Conservation (phyloP, 2,113 vertebrate genomes). For the Gymnocephalus cernua region DNA sequence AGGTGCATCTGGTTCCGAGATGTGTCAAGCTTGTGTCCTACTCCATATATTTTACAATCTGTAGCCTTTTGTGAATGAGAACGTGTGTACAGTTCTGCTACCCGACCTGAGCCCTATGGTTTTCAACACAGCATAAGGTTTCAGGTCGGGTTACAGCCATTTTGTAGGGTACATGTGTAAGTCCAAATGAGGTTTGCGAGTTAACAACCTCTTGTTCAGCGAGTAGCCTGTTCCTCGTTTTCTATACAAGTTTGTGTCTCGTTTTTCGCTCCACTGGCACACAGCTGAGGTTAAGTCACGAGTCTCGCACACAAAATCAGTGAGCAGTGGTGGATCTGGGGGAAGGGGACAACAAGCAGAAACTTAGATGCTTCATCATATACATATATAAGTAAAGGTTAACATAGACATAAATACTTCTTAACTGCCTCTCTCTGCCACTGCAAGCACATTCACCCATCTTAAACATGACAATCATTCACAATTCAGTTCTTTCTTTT, state of each 20-base stretch:
- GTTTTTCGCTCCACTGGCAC: conserved; percentile 76
- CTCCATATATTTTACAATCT: not conserved
- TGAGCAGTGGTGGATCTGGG: conserved; percentile 80
- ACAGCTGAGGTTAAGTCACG: conserved; percentile 75
- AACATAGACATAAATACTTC: not conserved
- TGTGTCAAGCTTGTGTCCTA: not conserved
- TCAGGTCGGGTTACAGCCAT: not conserved
- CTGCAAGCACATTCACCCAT: not conserved
- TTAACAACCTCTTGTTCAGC: conserved; percentile 74
- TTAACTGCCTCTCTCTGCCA: not conserved
- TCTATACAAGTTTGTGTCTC: conserved; percentile 63
- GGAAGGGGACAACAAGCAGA: not conserved
- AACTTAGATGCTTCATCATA: not conserved
- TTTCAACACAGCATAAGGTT: not conserved
- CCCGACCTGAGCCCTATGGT: not conserved
- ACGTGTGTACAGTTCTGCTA: not conserved
- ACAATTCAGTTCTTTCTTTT: not conserved
- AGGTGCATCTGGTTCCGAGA: not conserved
- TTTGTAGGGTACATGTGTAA: not conserved
- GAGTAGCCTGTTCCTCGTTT: conserved; percentile 64
- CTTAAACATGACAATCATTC: conserved; percentile 1
- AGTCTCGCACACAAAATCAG: conserved; percentile 81
- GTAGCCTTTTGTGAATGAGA: not conserved
- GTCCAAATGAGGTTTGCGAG: not conserved
- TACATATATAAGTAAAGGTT: not conserved